Base-by-base conservation (phyloP, 2,888 invertebrate genomes). In the Hymenopus coronatus region DNA sequence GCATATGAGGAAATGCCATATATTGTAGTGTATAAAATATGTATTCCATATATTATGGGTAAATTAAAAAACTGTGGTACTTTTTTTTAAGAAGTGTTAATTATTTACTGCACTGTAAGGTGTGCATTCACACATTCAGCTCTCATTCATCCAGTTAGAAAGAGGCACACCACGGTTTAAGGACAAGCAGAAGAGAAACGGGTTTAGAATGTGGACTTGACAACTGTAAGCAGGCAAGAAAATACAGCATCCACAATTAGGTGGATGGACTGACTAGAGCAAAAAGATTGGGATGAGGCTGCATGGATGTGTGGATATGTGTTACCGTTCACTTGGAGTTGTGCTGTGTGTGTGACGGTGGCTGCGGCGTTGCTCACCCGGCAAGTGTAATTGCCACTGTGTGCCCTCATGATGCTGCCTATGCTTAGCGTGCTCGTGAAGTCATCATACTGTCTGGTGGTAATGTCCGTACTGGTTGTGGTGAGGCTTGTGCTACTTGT, bases 351-450 rank as follows among this genome's bases (percentile, higher is more conserved):
- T 92, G 94, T 93, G 92, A 94, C 94, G 92, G 94, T 94, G 91
- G 94, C 94, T 91, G 94, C 95, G 92, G 94, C 94, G 92, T 95
- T 95, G 93, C 94, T 93, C 92, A 94, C 95, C 91, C 94, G 94
- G 92, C 95, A 95, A 92, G 94, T 94, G 92, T 95, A 95, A 91
- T 94, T 95, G 94, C 95, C 95, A 92, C 94, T 94, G 93, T 95
- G 95, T 91, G 93, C 93, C 92, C 94, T 93, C 92, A 94, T 94
- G 92, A 95, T 94, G 93, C 94, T 94, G 92, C 94, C 94, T 92
- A 95, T 95, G 93, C 95, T 95, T 92, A 95, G 93, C 91, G 95
- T 94, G 93, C 94, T 94, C 92, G 94, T 95, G 93, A 95, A 95
- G 92, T 94, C 94, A 93, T 95, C 94, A 93, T 95, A 94, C 93